These are phyloP conservation scores for Sebastes cheni DNA, from an alignment of 2,797 vertebrate species.

Conservation along the genomic window DNA sequence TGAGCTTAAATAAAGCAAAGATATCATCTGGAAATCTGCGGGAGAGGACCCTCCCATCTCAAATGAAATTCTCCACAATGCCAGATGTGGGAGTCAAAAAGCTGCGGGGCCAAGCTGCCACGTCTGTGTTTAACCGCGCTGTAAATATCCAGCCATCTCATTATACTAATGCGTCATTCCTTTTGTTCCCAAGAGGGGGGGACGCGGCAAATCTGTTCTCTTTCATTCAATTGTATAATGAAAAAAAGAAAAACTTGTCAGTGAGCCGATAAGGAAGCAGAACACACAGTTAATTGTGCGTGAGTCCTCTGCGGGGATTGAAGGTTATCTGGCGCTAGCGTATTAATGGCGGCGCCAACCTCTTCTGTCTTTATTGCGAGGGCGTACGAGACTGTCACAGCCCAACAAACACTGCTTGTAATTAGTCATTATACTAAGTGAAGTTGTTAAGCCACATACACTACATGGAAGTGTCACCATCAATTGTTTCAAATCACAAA, in stretches of 20 bases:
- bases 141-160: slow-evolving; percentile 59
- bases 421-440: slow-evolving; percentile 46
- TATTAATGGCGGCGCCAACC: slow-evolving; percentile 41
- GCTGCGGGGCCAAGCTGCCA: slow-evolving; percentile 15
- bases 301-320: slow-evolving; percentile 63
- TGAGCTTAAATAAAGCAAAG: slow-evolving; percentile 15
- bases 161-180: slow-evolving; percentile 54
- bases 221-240: slow-evolving; percentile 68
- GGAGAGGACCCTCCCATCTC: slow-evolving; percentile 5
- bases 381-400: slow-evolving; percentile 43
- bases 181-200: slow-evolving; percentile 23
- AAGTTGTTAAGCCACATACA: slow-evolving; percentile 27
- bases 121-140: slow-evolving; percentile 27
- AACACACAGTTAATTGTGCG: slow-evolving; percentile 57
- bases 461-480: slow-evolving; percentile 3
- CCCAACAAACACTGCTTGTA: slow-evolving; percentile 41
- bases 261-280: slow-evolving; percentile 55
- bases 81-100: slow-evolving; percentile 46
- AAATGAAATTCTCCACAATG: slow-evolving; percentile 26
- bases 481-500: slow-evolving; percentile 35
- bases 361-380: slow-evolving; percentile 38
- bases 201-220: slow-evolving; percentile 44
- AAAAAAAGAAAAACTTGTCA: slow-evolving; percentile 53
- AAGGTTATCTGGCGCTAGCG: slow-evolving; percentile 69
- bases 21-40: slow-evolving; percentile 26